Evolutionary conservation across 2,888 invertebrate species (phyloP), one percentile per base, ranked within the genome.

Genomic region (Calliphora vomitoria): DNA sequence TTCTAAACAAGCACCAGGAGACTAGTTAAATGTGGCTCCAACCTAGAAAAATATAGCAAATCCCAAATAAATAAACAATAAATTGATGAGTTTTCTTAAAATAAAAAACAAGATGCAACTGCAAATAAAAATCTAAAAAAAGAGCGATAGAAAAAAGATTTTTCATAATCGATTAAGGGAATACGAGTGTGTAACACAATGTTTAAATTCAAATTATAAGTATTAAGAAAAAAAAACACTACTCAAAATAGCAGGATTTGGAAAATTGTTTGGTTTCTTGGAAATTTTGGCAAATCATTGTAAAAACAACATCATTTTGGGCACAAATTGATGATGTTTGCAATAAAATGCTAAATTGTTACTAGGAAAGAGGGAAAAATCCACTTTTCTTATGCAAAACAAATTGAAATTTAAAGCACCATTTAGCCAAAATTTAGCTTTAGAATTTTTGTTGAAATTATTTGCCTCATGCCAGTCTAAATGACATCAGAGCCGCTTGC

Each of bases 391-490:
- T 76, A 81, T 78, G 81, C 11, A 79, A 85, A 79, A 79, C 58
- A 85, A 87, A 85, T 85, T 87, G 82, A 87, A 85, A 87, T 87
- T 82, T 85, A 82, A 85, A 79, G 69, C 64, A 82, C 69, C 74
- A 69, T 82, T 64, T 78, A 50, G 72, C 72, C n/a, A 64, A 53
- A 78, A 58, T 62, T 68, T 38, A 25, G 5, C 10, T 69, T 60
- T 78, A 13, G 13, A 53, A 15, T 4, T 71, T 62, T 13, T 6
- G 18, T 60, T 69, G 53, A 71, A 66, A 18, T 35, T 35, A 0
- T 72, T 62, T 50, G 20, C 35, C 50, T 69, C 20, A 25, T 72
- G 71, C 15, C 47, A 74, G 18, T 25, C 78, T 44, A 62, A 74
- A 78, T 78, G 71, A 68, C 81, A 87, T 81, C 35, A 20, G 58